A percentile compares a stretch with the other conserved stretches of the same genome.
phyloP scores from a whole-genome alignment of 2,888 invertebrate species.

The Cheilosia scutellata region DNA sequence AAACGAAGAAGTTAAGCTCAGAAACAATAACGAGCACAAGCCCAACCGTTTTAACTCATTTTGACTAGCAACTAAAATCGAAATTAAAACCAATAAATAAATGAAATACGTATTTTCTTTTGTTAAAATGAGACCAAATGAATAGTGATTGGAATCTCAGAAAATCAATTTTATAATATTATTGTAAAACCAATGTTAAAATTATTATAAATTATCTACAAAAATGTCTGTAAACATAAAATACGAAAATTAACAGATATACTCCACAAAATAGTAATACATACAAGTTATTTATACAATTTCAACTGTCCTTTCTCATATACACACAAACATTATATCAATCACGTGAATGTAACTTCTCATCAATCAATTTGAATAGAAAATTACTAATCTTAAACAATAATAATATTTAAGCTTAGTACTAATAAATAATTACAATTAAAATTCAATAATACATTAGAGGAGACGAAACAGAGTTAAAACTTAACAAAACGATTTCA shows the following conservation, averaged over 20 bases:
- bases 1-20: too few species aligned
- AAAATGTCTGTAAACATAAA: constrained; percentile 35
- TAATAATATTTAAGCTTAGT: constrained; percentile 35
- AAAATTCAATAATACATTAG: constrained; percentile 68
- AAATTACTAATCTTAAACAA: constrained; percentile 53
- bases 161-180: constrained; percentile 60
- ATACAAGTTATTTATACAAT: constrained; percentile 46
- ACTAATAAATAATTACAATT: constrained; percentile 31
- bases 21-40: too few species aligned
- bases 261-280: constrained; percentile 17
- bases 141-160: constrained; percentile 63
- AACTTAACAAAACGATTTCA: constrained; percentile 53
- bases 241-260: constrained; percentile 39
- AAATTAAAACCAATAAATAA: constrained; percentile 13
- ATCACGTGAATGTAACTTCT: constrained; percentile 30
- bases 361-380: constrained; percentile 48
- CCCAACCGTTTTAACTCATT: neutral
- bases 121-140: constrained; percentile 71
- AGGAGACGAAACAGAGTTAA: constrained; percentile 34
- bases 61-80: neutral
- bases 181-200: constrained; percentile 58
- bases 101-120: constrained; percentile 18
- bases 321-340: constrained; percentile 37
- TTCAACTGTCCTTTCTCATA: constrained; percentile 70
- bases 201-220: constrained; percentile 59